phyloP scores from a whole-genome alignment of 2,113 vertebrate genomes.

The Athene noctua region DNA sequence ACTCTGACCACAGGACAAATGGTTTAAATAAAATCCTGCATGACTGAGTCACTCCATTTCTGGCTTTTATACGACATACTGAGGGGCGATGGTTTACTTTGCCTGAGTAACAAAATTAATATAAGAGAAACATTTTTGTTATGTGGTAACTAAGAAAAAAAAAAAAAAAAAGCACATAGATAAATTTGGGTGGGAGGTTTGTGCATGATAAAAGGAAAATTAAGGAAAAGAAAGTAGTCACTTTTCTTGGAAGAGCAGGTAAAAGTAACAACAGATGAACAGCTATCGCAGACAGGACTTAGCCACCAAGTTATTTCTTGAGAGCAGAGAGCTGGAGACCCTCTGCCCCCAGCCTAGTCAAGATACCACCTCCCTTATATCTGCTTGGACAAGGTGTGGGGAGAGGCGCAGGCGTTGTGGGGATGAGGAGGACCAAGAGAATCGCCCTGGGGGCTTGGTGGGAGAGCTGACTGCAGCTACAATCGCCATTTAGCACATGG shows the following conservation, averaged over 20 bases:
- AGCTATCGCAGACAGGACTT: background rate
- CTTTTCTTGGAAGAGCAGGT: constrained; percentile 47
- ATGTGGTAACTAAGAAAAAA: constrained; percentile 77
- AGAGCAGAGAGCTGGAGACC: background rate
- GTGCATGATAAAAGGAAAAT: constrained; percentile 20
- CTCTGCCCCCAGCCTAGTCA: background rate
- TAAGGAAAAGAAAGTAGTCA: background rate
- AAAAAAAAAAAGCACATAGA: background rate
- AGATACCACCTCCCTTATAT: rapidly evolving
- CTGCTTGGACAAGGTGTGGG: background rate
- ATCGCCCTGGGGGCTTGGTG: background rate
- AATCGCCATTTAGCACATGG: rapidly evolving
- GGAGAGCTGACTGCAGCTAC: background rate
- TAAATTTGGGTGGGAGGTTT: constrained; percentile 53
- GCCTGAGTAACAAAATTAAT: constrained; percentile 85
- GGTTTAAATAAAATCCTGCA: constrained; percentile 90
- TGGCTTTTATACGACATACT: constrained; percentile 70
- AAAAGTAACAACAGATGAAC: background rate
- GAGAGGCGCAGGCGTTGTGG: rapidly evolving
- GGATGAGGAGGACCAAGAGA: background rate
- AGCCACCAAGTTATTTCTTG: background rate
- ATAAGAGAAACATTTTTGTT: constrained; percentile 86
- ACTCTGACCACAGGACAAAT: constrained; percentile 84
- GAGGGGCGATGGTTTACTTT: constrained; percentile 86
- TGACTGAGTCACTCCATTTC: constrained; percentile 81